A percentile compares a stretch with the other conserved stretches of the same genome.
These are phyloP conservation scores for Heliconius hewitsoni DNA, from an alignment of 1,140 invertebrate species.

Conservation along the genomic window DNA sequence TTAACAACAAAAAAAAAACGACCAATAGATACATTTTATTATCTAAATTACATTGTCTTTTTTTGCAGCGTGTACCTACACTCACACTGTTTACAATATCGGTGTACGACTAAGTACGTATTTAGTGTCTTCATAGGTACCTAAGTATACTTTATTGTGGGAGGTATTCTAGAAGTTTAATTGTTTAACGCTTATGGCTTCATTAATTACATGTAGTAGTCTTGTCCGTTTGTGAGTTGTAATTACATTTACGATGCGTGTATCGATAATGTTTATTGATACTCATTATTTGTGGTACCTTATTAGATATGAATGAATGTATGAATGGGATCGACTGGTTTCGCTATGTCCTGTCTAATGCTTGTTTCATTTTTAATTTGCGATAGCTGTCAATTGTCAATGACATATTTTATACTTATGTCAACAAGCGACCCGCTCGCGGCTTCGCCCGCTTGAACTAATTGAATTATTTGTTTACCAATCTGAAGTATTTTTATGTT, in stretches of 20 bases:
- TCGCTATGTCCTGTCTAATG: slow-evolving; percentile 8
- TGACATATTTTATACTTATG: background rate
- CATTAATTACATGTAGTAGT: slow-evolving; percentile 43
- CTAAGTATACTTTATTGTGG: background rate
- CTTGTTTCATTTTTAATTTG: slow-evolving; percentile 21
- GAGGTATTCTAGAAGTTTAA: slow-evolving; percentile 30
- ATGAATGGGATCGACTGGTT: slow-evolving; percentile 42
- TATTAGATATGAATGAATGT: slow-evolving; percentile 46
- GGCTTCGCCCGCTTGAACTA: too few relatives aligned
- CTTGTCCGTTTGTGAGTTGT: slow-evolving; percentile 38
- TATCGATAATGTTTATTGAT: slow-evolving; percentile 40
- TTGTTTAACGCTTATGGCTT: slow-evolving; percentile 39
- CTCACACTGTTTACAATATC: slow-evolving; percentile 14
- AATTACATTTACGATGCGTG: slow-evolving; percentile 43
- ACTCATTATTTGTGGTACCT: slow-evolving; percentile 40
- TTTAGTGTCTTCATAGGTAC: background rate
- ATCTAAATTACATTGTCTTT: background rate
- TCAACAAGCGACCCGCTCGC: too few relatives aligned
- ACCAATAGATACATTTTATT: background rate
- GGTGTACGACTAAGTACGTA: background rate
- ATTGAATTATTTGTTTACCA: too few relatives aligned
- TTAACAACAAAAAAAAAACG: background rate
- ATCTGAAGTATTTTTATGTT: too few relatives aligned
- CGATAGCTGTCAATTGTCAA: slow-evolving; percentile 1
- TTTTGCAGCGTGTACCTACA: background rate